phyloP scores from a whole-genome alignment of 2,888 invertebrate species.

The Ganaspis brasiliensis region DNA sequence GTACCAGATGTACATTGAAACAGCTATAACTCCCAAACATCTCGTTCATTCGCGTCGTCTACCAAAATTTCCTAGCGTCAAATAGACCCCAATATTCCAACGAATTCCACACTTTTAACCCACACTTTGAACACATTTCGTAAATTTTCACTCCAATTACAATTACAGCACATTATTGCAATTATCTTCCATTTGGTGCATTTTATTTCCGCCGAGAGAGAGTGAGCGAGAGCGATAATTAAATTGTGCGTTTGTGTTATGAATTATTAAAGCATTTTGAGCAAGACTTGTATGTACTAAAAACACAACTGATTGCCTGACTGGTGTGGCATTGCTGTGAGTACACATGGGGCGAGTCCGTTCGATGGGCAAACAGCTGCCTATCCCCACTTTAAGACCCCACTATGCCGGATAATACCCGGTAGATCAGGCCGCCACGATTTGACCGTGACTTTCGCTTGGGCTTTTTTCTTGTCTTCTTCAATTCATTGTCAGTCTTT shows the following conservation, averaged over 20 bases:
- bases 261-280: conserved; percentile 3
- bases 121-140: conserved; percentile 15
- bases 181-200: too few species aligned
- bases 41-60: conserved; percentile 7
- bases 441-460: conserved; percentile 31
- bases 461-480: conserved; percentile 10
- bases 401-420: conserved; percentile 45
- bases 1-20: not conserved
- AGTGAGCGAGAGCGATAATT: too few species aligned
- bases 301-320: conserved; percentile 13
- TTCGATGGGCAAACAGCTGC: conserved; percentile 68
- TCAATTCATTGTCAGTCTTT: not conserved
- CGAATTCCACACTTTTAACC: not conserved
- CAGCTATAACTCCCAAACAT: conserved; percentile 4
- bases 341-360: conserved; percentile 64
- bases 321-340: conserved; percentile 65
- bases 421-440: conserved; percentile 16
- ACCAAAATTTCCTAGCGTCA: conserved; percentile 14
- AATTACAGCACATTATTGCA: not conserved
- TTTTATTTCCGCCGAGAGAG: too few species aligned
- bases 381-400: conserved; percentile 63
- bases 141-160: not conserved
- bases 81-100: not conserved
- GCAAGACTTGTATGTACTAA: conserved; percentile 7
- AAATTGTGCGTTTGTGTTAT: not conserved